Evolutionary conservation across 37 sponge, comb jelly and placozoan genomes (phyloP).

Genomic region (Cladorhizidae sp.): DNA sequence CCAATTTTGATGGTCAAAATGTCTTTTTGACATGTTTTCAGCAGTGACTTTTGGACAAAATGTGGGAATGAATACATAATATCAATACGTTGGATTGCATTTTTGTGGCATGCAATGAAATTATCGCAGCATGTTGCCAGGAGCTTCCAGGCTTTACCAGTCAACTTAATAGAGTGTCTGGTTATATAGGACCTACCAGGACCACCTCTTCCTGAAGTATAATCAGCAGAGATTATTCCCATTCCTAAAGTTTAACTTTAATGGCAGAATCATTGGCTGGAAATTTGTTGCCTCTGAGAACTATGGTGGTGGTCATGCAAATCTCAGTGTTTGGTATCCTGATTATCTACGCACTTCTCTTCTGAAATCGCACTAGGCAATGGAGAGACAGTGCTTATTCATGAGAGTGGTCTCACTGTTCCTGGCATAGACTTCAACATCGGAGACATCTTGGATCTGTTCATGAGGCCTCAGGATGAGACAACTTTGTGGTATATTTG

Average conservation of each 20-base stretch:
- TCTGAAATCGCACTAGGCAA: not conserved
- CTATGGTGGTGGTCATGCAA: not conserved
- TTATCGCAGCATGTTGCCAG: not conserved
- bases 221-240: slow-evolving; percentile 11
- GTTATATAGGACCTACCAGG: not conserved
- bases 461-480: not conserved
- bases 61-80: no score
- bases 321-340: not conserved
- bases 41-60: no score
- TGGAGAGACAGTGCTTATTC: not conserved
- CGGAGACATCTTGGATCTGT: slow-evolving; percentile 19
- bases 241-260: not conserved
- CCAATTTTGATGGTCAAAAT: no score
- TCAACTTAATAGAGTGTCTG: not conserved
- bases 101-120: no score
- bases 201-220: not conserved
- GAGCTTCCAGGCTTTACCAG: not conserved
- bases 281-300: slow-evolving; percentile 1
- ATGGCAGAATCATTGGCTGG: slow-evolving; percentile 24
- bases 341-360: not conserved
- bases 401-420: not conserved
- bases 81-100: no score
- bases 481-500: slow-evolving; percentile 9
- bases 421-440: not conserved
- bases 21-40: no score